Evolutionary conservation across 2,888 invertebrate genomes (phyloP), one percentile per base, ranked within the genome.

Genomic region (Mimachlamys varia): DNA sequence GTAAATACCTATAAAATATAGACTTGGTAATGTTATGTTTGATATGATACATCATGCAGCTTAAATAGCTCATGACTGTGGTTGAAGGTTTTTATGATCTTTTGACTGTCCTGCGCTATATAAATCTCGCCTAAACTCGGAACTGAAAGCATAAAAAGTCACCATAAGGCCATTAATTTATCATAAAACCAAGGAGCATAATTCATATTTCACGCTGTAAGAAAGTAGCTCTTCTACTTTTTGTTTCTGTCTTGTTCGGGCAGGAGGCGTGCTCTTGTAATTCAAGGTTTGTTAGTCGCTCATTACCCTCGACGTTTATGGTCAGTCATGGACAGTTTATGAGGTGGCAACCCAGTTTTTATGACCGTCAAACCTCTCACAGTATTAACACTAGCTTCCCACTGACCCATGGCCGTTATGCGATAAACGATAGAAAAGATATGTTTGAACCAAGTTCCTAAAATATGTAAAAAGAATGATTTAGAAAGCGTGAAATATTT

Each of bases 261-360:
- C 76, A 76, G 76, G 76, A 76, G 76, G 76, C 76, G 76, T 76
- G 76, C 76, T 33, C 76, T n/a, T 22, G 76, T 76, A 76, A 76
- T 76, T 76, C 76, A 33, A 27, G 13, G 76, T 76, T 76, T 76
- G 76, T 76, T 27, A 76, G 27, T 76, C 76, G 33, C 44, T 89
- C 76, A 89, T 89, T 76, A 89, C 50, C 33, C n/a, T 12, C 0
- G 88, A 88, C 88, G 50, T 88, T 88, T 88, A 88, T 88, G 53
- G 50, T 55, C 88, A 50, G 33, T 88, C 33, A 33, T 50, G 53
- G 88, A 88, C 88, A 0, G 50, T 88, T 88, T 88, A 88, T 88
- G 88, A 88, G 50, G 53, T 55, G 33, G 88, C 55, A 88, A 88
- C 76, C 76, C 76, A 33, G 0, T 76, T 58, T 76, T 76, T 76